phyloP scores from a whole-genome alignment of 2,113 vertebrate species.

The Chionis minor region DNA sequence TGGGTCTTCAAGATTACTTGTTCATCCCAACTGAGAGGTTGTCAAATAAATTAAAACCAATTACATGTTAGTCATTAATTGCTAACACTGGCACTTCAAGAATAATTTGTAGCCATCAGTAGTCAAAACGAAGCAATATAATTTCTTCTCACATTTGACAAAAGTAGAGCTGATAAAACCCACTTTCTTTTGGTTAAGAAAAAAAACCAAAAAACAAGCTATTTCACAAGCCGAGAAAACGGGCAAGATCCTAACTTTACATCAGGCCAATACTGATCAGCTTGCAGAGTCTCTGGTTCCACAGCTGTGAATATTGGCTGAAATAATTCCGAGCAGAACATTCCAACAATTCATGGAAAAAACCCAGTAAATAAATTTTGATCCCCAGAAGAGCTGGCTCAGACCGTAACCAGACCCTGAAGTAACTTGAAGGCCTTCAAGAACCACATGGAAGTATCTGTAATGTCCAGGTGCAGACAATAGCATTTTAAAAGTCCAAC shows the following conservation, averaged over 20 bases:
- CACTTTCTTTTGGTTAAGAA: not conserved
- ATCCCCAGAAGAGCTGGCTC: not conserved
- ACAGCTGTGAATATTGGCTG: constrained; percentile 20
- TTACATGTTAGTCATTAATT: not conserved
- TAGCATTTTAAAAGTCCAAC: not conserved
- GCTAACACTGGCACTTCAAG: not conserved
- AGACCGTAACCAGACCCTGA: not conserved
- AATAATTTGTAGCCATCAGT: not conserved
- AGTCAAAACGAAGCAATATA: not conserved
- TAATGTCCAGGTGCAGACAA: not conserved
- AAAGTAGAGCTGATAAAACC: not conserved
- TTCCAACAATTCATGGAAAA: not conserved
- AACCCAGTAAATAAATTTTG: not conserved
- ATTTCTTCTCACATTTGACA: not conserved
- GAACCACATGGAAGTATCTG: not conserved
- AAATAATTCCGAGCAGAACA: not conserved
- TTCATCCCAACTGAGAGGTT: not conserved
- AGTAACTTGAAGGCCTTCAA: not conserved
- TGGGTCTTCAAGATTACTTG: not conserved
- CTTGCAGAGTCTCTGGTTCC: not conserved
- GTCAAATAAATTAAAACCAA: not conserved
- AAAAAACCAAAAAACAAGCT: not conserved
- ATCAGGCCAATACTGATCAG: not conserved
- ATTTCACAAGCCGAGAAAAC: not conserved
- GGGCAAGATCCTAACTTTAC: not conserved